Conservation (phyloP, 2,888 invertebrate genomes). For the Sinelater perroti region DNA sequence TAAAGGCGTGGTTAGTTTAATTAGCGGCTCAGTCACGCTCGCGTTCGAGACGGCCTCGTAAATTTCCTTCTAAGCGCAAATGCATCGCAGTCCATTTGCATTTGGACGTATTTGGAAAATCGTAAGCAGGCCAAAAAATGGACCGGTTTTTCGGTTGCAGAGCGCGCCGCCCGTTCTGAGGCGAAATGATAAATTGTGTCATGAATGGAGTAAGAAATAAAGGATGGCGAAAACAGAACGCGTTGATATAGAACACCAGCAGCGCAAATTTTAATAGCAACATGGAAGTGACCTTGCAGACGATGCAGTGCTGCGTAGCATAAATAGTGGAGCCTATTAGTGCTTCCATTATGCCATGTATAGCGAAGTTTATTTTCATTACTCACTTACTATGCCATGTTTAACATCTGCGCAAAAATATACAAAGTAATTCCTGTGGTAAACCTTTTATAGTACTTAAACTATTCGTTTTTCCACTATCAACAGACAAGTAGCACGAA, state of each 20-base stretch:
- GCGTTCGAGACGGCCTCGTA: slow-evolving; percentile 2
- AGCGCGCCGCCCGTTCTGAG: no score
- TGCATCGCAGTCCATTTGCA: neutral
- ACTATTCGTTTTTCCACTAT: no score
- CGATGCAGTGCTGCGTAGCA: neutral
- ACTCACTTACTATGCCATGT: no score
- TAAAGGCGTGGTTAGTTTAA: slow-evolving; percentile 14
- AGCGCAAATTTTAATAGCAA: neutral
- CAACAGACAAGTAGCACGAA: no score
- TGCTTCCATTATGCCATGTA: neutral
- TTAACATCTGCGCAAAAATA: no score
- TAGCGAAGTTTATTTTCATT: neutral
- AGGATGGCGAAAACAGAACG: no score
- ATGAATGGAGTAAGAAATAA: no score
- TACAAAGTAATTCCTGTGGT: no score
- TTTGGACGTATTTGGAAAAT: slow-evolving; percentile 4
- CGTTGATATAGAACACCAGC: no score
- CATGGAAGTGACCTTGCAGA: neutral
- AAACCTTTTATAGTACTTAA: no score
- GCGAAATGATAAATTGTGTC: no score
- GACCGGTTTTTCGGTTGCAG: no score
- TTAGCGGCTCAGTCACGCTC: slow-evolving; percentile 21
- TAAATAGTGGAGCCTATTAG: neutral
- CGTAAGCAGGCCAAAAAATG: neutral
- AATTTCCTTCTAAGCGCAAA: slow-evolving; percentile 2